Evolutionary conservation across 2,888 invertebrate species (phyloP).

Genomic region (Neuroscelio doddi): DNA sequence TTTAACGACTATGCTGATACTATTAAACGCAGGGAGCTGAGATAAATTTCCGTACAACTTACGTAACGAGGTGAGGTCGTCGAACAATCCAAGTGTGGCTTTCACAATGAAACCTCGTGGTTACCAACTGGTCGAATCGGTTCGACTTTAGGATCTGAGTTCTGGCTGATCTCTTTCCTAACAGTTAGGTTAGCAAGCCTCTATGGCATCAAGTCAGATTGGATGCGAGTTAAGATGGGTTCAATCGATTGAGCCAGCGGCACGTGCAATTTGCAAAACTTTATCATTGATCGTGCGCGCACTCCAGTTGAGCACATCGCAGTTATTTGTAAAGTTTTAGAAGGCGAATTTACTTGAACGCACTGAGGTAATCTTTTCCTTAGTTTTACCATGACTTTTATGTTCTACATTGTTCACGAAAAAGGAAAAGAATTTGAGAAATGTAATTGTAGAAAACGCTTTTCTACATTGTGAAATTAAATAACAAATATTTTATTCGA

Average conservation of each 20-base stretch:
- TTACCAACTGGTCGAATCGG: constrained; percentile 64
- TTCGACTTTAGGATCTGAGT: constrained; percentile 51
- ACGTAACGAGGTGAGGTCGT: constrained; percentile 63
- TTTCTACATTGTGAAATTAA: too few relatives aligned
- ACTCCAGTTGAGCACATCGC: constrained; percentile 13
- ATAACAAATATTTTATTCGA: too few relatives aligned
- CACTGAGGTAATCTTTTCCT: constrained; percentile 20
- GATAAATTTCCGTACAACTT: constrained; percentile 61
- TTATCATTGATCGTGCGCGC: constrained; percentile 47
- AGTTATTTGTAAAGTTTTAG: constrained; percentile 48
- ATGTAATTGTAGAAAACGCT: too few relatives aligned
- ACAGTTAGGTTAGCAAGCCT: constrained; percentile 39
- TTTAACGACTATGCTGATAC: constrained; percentile 28
- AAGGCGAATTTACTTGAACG: constrained; percentile 31
- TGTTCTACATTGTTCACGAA: constrained; percentile 19
- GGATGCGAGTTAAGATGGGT: constrained; percentile 45
- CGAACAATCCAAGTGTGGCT: constrained; percentile 63
- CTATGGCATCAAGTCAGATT: constrained; percentile 46
- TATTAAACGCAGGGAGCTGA: constrained; percentile 26
- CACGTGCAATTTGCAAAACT: constrained; percentile 49
- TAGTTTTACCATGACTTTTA: constrained; percentile 27
- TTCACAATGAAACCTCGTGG: constrained; percentile 65
- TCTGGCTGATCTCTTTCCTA: constrained; percentile 54
- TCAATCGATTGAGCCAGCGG: constrained; percentile 52
- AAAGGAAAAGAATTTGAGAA: background rate